Conservation (phyloP, 2,797 vertebrate genomes). For the Mastacembelus armatus region DNA sequence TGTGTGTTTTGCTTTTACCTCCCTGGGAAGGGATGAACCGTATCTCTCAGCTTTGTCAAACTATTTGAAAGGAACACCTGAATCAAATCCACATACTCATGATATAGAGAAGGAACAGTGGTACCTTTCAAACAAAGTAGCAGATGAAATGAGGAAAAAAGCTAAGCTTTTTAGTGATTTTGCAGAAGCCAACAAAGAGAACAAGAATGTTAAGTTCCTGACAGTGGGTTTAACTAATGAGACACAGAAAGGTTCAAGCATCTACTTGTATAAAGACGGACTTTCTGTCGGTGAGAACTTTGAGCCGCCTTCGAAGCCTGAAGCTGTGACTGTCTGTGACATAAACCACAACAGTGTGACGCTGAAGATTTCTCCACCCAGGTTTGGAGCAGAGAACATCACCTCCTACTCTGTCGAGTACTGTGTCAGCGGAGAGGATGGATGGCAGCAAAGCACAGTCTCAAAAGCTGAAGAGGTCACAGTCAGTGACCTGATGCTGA, state of each 20-base stretch:
- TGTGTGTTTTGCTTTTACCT: slow-evolving; percentile 48
- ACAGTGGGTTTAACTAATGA: slow-evolving; percentile 31
- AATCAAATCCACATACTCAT: neutral
- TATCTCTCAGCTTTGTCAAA: slow-evolving; percentile 29
- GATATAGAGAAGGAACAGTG: slow-evolving; percentile 42
- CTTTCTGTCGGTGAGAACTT: slow-evolving; percentile 23
- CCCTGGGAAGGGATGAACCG: slow-evolving; percentile 21
- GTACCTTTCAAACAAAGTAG: slow-evolving; percentile 24
- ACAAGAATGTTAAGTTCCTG: slow-evolving; percentile 39
- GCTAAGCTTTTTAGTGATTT: slow-evolving; percentile 52
- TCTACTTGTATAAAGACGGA: slow-evolving; percentile 52
- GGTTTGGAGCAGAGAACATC: slow-evolving; percentile 49
- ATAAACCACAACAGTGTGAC: slow-evolving; percentile 53
- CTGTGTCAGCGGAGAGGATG: slow-evolving; percentile 35
- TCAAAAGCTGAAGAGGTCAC: slow-evolving; percentile 27
- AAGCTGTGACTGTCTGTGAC: slow-evolving; percentile 4
- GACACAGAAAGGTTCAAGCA: slow-evolving; percentile 48
- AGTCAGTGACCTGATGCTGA: slow-evolving; percentile 40
- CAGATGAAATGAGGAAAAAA: slow-evolving; percentile 8
- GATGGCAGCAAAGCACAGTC: slow-evolving; percentile 35
- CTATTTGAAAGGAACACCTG: slow-evolving; percentile 39
- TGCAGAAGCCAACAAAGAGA: slow-evolving; percentile 46
- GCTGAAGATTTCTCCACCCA: slow-evolving; percentile 36
- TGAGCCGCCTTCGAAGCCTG: slow-evolving; percentile 40
- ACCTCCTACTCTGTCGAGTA: slow-evolving; percentile 62